phyloP scores from a whole-genome alignment of 2,888 invertebrate species.

The Microctonus aethiopoides region DNA sequence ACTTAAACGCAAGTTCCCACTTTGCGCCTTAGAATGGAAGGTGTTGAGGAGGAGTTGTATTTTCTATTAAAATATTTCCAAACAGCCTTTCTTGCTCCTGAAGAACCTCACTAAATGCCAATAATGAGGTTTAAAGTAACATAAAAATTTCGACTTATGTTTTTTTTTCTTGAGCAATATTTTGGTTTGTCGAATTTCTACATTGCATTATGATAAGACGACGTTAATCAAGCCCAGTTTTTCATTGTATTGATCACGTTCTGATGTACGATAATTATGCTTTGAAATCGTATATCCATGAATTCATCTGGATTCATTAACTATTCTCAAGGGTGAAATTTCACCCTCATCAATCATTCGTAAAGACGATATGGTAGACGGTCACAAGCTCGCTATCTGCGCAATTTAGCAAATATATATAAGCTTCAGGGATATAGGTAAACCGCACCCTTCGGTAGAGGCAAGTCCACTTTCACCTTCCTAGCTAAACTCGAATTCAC shows the following conservation, averaged over 20 bases:
- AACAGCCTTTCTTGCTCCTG: too few relatives aligned
- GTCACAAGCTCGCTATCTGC: conserved; percentile 17
- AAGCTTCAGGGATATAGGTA: conserved; percentile 16
- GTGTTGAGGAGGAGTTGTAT: too few relatives aligned
- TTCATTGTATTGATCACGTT: background rate
- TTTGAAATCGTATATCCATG: conserved; percentile 16
- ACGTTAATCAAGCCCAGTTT: background rate
- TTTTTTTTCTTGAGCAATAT: too few relatives aligned
- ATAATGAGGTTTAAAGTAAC: too few relatives aligned
- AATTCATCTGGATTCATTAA: conserved; percentile 14
- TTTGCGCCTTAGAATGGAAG: too few relatives aligned
- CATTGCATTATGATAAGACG: too few relatives aligned
- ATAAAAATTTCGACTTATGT: too few relatives aligned
- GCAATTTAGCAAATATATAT: background rate
- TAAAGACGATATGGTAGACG: background rate
- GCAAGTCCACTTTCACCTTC: conserved; percentile 13
- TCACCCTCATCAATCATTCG: conserved; percentile 29
- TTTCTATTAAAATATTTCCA: too few relatives aligned
- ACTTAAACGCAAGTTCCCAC: too few relatives aligned
- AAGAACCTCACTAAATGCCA: too few relatives aligned
- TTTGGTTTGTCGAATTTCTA: too few relatives aligned
- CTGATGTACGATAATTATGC: conserved; percentile 1
- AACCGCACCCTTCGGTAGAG: conserved; percentile 12
- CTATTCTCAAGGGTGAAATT: conserved; percentile 25
- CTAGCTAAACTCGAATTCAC: background rate